phyloP scores from a whole-genome alignment of 2,797 vertebrate species.

The Remorina albescens region DNA sequence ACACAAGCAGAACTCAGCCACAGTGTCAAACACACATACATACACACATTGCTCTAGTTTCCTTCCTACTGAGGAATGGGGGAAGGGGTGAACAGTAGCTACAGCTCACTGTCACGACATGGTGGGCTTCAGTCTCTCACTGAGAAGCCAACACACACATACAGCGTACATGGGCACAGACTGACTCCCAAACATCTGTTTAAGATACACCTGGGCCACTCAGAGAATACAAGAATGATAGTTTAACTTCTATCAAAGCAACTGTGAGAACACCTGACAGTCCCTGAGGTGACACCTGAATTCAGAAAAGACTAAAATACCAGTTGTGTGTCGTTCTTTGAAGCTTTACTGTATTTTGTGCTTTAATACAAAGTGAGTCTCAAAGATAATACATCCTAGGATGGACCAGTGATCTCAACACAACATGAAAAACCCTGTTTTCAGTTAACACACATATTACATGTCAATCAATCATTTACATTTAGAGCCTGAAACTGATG shows the following conservation, averaged over 20 bases:
- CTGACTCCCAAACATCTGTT: not conserved
- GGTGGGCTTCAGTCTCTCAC: constrained; percentile 44
- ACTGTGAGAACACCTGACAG: not conserved
- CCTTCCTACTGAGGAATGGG: constrained; percentile 71
- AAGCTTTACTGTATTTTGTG: not conserved
- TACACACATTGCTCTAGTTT: constrained; percentile 74
- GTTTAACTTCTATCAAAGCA: not conserved
- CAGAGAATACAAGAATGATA: not conserved
- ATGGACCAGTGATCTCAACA: not conserved
- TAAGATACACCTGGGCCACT: constrained; percentile 1
- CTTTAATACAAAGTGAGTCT: not conserved
- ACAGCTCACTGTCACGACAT: constrained; percentile 68
- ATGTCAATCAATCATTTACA: not conserved
- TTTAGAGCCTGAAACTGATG: too few relatives aligned
- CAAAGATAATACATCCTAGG: not conserved
- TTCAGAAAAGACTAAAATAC: constrained; percentile 1
- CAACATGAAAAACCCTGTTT: not conserved
- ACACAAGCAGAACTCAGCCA: constrained; percentile 48
- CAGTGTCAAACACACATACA: constrained; percentile 61
- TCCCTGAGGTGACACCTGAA: not conserved
- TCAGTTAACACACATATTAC: not conserved
- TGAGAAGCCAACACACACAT: constrained; percentile 22
- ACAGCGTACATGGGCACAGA: not conserved
- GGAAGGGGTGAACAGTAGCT: constrained; percentile 71
- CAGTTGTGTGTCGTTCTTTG: not conserved